phyloP scores from a whole-genome alignment of 2,113 vertebrate species.

The Pogona vitticeps region DNA sequence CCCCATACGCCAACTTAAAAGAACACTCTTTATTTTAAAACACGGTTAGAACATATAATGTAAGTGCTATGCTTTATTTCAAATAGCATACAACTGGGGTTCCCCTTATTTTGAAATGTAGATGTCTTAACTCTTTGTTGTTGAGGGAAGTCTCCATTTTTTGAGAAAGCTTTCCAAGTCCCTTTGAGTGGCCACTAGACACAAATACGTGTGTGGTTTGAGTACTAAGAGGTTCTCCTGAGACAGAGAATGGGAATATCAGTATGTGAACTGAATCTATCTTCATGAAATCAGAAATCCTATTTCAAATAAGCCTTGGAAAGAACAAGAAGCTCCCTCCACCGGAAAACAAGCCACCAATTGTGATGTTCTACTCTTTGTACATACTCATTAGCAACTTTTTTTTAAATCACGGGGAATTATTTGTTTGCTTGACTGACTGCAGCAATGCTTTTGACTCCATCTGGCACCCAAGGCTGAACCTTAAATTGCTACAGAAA shows the following conservation, averaged over 20 bases:
- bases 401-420: constrained; percentile 1
- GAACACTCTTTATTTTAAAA: neutral
- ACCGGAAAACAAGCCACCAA: neutral
- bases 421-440: constrained; percentile 24
- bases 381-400: constrained; percentile 19
- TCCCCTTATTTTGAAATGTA: neutral
- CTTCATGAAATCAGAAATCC: neutral
- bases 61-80: neutral
- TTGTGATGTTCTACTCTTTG: neutral
- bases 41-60: neutral
- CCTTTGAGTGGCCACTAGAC: neutral
- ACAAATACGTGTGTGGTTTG: neutral
- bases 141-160: neutral
- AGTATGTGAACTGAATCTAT: neutral
- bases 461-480: constrained; percentile 40
- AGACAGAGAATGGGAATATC: neutral
- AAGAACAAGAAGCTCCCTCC: neutral
- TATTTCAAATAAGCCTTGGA: neutral
- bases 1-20: neutral
- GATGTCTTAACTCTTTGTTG: neutral
- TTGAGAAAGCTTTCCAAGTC: neutral
- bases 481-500: constrained; percentile 34
- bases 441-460: constrained; percentile 29
- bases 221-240: neutral
- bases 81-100: neutral